Conservation (phyloP, 2,113 vertebrate species). For the Oxyruncus cristatus region DNA sequence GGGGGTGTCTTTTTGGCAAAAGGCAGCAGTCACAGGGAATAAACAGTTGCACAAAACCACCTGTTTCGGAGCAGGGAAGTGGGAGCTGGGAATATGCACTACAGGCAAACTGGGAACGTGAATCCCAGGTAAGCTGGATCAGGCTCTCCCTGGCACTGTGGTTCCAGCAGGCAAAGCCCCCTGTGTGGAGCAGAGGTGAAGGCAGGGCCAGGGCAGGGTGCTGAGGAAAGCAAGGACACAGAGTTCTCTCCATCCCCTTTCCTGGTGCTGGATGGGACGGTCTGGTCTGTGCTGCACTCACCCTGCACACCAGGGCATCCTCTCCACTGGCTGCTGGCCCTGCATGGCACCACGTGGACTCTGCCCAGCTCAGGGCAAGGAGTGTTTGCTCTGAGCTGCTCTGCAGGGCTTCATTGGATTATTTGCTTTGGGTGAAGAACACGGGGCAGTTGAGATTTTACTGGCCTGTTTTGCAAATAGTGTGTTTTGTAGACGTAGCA, state of each 20-base stretch:
- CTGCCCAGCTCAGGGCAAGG: neutral
- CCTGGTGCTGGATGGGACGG: neutral
- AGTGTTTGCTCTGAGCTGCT: neutral
- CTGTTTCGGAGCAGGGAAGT: neutral
- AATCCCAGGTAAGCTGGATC: neutral
- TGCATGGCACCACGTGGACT: neutral
- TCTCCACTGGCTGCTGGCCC: neutral
- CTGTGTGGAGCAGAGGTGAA: neutral
- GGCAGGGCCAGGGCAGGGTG: neutral
- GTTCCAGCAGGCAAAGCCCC: neutral
- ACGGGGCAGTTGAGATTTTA: neutral
- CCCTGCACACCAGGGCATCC: neutral
- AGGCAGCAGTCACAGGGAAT: neutral
- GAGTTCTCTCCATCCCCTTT: neutral
- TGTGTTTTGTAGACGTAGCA: neutral
- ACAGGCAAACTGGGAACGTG: neutral
- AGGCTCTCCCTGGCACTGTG: neutral
- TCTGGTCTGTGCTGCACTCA: neutral
- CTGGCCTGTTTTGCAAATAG: neutral
- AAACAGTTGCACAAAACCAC: neutral
- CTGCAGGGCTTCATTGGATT: neutral
- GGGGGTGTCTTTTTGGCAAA: neutral
- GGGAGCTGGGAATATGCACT: neutral
- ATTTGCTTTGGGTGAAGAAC: neutral
- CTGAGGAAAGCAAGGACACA: neutral